A percentile compares a stretch with the other conserved stretches of the same genome.
phyloP scores from a whole-genome alignment of 2,113 vertebrate genomes.

The Gymnarchus niloticus region DNA sequence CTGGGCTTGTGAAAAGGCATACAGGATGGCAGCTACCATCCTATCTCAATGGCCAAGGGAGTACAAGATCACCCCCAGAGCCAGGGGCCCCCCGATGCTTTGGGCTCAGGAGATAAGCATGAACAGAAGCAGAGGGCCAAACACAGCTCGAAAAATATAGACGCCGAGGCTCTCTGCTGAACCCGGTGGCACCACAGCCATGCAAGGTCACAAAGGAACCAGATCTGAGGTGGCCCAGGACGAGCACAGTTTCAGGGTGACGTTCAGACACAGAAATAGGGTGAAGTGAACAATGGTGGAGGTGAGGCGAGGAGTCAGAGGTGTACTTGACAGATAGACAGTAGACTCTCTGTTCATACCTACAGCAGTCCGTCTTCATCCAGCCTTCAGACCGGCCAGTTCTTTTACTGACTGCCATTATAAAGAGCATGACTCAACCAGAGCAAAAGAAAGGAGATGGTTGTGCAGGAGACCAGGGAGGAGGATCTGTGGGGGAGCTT shows the following conservation, averaged over 20 bases:
- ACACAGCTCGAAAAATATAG: background rate
- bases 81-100: background rate
- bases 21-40: slow-evolving; percentile 40
- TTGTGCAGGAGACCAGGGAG: background rate
- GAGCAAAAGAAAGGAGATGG: background rate
- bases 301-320: background rate
- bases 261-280: background rate
- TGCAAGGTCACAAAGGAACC: background rate
- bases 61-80: background rate
- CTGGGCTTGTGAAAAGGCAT: slow-evolving; percentile 11
- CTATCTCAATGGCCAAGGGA: background rate
- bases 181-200: background rate
- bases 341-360: background rate
- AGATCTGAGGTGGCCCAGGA: background rate
- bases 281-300: background rate
- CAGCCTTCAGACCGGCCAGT: background rate
- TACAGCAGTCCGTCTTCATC: background rate
- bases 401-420: slow-evolving; percentile 33
- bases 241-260: background rate
- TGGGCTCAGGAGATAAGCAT: background rate
- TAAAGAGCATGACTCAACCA: slow-evolving; percentile 47
- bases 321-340: no score
- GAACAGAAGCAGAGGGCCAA: background rate
- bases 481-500: background rate
- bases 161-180: background rate